Percentiles rank a stretch among this genome's conserved stretches.
These are phyloP conservation scores for Phataginus tricuspis DNA, from an alignment of 2,797 vertebrate species.

Conservation along the genomic window DNA sequence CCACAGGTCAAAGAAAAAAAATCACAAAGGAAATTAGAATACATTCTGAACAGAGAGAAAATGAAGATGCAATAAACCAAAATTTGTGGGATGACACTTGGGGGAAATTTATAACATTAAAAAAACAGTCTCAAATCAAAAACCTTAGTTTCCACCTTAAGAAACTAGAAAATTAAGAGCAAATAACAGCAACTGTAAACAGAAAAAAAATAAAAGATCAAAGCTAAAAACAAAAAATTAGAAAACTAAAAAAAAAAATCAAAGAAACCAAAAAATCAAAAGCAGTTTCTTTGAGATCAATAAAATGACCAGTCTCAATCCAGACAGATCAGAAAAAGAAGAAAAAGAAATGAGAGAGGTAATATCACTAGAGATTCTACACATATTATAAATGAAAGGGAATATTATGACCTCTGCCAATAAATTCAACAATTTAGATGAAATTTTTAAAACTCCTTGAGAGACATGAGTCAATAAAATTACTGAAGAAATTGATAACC, in stretches of 20 bases:
- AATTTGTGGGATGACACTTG: background rate
- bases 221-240: background rate
- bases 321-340: background rate
- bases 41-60: conserved; percentile 17
- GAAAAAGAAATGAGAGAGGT: background rate
- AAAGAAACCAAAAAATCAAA: background rate
- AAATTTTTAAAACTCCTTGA: background rate
- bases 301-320: background rate
- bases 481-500: background rate
- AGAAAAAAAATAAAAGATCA: conserved; percentile 1
- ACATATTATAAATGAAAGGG: background rate
- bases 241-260: background rate
- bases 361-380: background rate
- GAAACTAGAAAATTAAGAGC: background rate
- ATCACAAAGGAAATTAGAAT: conserved; percentile 24
- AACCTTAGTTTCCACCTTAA: background rate
- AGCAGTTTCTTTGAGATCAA: background rate
- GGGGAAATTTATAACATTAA: background rate
- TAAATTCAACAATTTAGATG: background rate
- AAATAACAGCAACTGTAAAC: background rate
- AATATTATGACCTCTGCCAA: background rate
- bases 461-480: background rate
- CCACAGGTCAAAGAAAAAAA: background rate
- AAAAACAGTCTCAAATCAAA: conserved; percentile 5
- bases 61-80: background rate